Conservation (phyloP, 2,888 invertebrate species). For the Leptinotarsa rubiginosa region DNA sequence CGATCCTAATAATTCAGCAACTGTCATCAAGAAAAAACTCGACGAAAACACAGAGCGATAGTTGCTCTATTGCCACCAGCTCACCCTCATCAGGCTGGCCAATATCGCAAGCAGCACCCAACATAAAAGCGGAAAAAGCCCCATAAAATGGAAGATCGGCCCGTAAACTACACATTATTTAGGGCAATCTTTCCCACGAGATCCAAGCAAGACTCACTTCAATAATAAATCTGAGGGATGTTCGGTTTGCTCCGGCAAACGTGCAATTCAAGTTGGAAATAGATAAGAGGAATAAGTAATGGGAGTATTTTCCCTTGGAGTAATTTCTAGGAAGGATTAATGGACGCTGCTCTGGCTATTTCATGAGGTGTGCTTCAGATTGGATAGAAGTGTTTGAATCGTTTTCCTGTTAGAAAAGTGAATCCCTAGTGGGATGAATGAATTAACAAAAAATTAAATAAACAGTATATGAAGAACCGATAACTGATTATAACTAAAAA, state of each 20-base stretch:
- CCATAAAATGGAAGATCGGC: conserved; percentile 42
- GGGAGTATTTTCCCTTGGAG: not conserved
- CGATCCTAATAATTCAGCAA: conserved; percentile 9
- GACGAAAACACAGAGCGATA: not conserved
- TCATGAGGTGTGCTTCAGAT: not conserved
- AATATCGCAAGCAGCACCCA: conserved; percentile 22
- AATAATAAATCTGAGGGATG: conserved; percentile 40
- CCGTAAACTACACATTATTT: conserved; percentile 44
- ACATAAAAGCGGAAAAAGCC: conserved; percentile 22
- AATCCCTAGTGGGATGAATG: too few relatives aligned
- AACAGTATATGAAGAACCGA: too few relatives aligned
- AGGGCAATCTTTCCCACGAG: conserved; percentile 36
- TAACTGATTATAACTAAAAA: too few relatives aligned
- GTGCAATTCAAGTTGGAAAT: conserved; percentile 6
- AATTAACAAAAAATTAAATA: too few relatives aligned
- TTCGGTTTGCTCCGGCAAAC: conserved; percentile 10
- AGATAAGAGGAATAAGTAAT: conserved; percentile 2
- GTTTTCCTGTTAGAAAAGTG: too few relatives aligned
- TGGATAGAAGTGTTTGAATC: too few relatives aligned
- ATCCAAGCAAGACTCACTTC: conserved; percentile 32
- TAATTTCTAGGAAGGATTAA: not conserved
- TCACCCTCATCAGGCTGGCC: conserved; percentile 13
- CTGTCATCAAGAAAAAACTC: conserved; percentile 12
- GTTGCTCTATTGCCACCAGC: not conserved
- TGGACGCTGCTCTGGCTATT: not conserved